Conservation (phyloP, 2,888 invertebrate species). For the Eustalomyia histrio region DNA sequence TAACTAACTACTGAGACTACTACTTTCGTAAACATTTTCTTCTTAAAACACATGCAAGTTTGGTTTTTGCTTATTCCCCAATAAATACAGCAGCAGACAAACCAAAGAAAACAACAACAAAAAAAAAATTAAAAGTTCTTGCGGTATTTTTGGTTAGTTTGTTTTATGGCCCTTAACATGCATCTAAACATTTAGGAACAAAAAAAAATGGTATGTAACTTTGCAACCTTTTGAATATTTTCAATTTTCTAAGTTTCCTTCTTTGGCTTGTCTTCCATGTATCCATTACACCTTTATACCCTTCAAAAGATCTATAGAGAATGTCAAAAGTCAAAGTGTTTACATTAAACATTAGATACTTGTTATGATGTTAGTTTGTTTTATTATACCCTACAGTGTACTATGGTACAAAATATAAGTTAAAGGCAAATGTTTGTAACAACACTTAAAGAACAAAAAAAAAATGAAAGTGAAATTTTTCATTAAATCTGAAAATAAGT, state of each 20-base stretch:
- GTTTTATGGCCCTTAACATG: neutral
- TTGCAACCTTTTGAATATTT: conserved; percentile 33
- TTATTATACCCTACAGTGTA: neutral
- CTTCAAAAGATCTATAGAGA: conserved; percentile 33
- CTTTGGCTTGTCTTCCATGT: neutral
- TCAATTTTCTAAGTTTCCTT: conserved; percentile 7
- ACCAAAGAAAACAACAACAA: neutral
- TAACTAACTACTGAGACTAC: conserved; percentile 15
- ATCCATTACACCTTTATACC: conserved; percentile 33
- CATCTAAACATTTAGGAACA: conserved; percentile 12
- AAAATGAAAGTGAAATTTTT: too few species aligned
- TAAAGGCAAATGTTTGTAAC: neutral
- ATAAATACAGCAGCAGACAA: neutral
- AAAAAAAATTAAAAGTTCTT: conserved; percentile 24
- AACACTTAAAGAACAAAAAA: too few species aligned
- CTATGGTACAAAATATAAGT: neutral
- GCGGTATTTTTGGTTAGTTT: conserved; percentile 31
- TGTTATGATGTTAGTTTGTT: conserved; percentile 39
- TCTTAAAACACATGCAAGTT: conserved; percentile 19
- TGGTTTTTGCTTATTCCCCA: neutral
- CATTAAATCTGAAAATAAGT: too few species aligned
- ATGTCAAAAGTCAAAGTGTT: conserved; percentile 65
- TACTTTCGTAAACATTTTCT: conserved; percentile 2
- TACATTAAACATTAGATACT: conserved; percentile 63
- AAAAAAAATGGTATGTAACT: conserved; percentile 1